Evolutionary conservation across 2,113 vertebrate genomes (phyloP).

Genomic region (Falco punctatus): DNA sequence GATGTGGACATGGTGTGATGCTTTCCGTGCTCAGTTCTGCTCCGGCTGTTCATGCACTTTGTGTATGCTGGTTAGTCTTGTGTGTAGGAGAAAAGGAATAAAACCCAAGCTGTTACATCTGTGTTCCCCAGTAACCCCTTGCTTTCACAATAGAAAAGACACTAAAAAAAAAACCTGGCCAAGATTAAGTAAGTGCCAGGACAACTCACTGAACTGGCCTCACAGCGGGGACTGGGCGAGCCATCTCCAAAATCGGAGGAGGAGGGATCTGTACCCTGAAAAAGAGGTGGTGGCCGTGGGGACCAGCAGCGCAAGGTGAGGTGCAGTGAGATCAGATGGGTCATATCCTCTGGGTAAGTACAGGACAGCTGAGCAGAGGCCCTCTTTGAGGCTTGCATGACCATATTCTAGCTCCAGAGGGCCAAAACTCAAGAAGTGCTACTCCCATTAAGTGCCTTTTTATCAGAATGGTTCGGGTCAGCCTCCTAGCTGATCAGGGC

Average conservation of each 20-base stretch:
- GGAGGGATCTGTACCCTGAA: neutral
- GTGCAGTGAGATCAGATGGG: fast-evolving
- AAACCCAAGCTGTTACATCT: neutral
- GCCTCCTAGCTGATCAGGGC: neutral
- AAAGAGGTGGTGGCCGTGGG: neutral
- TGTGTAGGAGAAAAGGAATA: neutral
- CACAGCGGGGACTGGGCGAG: neutral
- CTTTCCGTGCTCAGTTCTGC: neutral
- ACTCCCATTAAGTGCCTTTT: neutral
- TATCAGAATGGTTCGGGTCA: neutral
- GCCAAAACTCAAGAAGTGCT: neutral
- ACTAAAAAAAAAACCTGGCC: neutral
- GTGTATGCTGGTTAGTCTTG: neutral
- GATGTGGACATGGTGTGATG: neutral
- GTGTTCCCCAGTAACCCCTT: neutral
- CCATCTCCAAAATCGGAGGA: neutral
- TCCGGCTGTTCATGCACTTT: neutral
- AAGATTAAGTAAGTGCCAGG: neutral
- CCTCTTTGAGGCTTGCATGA: neutral
- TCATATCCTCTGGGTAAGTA: neutral
- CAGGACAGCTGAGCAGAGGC: fast-evolving
- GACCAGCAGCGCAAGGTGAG: neutral
- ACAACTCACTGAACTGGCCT: neutral
- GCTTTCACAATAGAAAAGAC: neutral
- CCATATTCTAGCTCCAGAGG: neutral